A percentile compares a stretch with the other conserved stretches of the same genome.
phyloP scores from a whole-genome alignment of 2,888 invertebrate genomes.

The Archips xylosteana region DNA sequence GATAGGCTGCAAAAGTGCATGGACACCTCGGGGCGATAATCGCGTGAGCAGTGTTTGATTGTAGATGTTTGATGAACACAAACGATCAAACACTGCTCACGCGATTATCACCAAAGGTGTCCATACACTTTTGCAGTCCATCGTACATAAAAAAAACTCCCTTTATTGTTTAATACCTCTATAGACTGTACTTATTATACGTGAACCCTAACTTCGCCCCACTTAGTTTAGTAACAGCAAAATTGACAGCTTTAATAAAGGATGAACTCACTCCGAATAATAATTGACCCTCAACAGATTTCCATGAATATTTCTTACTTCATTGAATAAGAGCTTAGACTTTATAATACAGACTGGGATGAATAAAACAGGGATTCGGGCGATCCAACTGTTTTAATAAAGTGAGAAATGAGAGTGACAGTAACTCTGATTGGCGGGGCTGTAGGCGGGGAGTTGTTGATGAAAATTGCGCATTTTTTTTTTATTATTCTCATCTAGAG shows the following conservation, averaged over 20 bases:
- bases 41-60: too few relatives aligned
- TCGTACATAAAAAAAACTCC: not conserved
- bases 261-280: constrained; percentile 24
- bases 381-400: constrained; percentile 39
- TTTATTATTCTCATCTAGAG: not conserved
- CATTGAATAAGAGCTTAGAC: constrained; percentile 29
- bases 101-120: too few relatives aligned
- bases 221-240: not conserved
- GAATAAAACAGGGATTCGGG: constrained; percentile 31
- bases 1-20: too few relatives aligned
- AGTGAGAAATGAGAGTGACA: constrained; percentile 37
- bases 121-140: too few relatives aligned
- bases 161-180: too few relatives aligned
- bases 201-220: not conserved
- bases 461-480: not conserved
- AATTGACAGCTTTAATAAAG: constrained; percentile 16
- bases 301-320: constrained; percentile 36
- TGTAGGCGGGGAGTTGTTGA: constrained; percentile 19
- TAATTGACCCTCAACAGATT: constrained; percentile 30
- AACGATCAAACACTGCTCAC: too few relatives aligned
- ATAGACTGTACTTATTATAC: too few relatives aligned
- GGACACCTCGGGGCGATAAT: too few relatives aligned
- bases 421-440: constrained; percentile 22
- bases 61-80: too few relatives aligned
- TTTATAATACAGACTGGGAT: constrained; percentile 34